phyloP scores from a whole-genome alignment of 2,888 invertebrate species.

The Exephanes ischioxanthus region DNA sequence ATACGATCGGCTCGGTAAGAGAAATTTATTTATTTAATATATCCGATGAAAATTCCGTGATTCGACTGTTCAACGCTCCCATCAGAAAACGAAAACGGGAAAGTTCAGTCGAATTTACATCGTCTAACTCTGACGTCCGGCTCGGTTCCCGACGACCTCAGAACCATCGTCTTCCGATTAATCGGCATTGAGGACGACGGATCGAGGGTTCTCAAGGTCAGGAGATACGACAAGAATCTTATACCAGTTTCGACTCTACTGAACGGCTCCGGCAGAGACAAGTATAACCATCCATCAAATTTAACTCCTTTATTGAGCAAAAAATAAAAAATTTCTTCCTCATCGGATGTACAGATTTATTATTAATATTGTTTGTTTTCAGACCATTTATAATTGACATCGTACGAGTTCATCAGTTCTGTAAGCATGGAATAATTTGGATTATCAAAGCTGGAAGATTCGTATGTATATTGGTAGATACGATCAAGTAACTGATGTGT shows the following conservation, averaged over 20 bases:
- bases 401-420: slow-evolving; percentile 84
- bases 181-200: slow-evolving; percentile 79
- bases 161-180: slow-evolving; percentile 73
- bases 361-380: slow-evolving; percentile 62
- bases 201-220: slow-evolving; percentile 85
- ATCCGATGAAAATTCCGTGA: not conserved
- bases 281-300: slow-evolving; percentile 21
- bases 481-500: slow-evolving; percentile 25
- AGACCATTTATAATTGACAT: slow-evolving; percentile 85
- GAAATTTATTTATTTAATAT: not conserved
- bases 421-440: slow-evolving; percentile 77
- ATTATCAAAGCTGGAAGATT: not conserved
- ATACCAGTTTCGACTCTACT: slow-evolving; percentile 85
- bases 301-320: not conserved
- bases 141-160: slow-evolving; percentile 76
- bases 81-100: slow-evolving; percentile 72
- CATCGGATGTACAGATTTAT: not conserved
- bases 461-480: not conserved
- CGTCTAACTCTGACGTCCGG: slow-evolving; percentile 74
- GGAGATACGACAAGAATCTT: slow-evolving; percentile 84
- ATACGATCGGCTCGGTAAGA: slow-evolving; percentile 78
- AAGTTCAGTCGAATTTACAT: slow-evolving; percentile 72
- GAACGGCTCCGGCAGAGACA: slow-evolving; percentile 74
- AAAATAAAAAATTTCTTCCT: not conserved
- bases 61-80: not conserved